phyloP scores from a whole-genome alignment of 2,113 vertebrate genomes.

The Corythornis madagascariensis region DNA sequence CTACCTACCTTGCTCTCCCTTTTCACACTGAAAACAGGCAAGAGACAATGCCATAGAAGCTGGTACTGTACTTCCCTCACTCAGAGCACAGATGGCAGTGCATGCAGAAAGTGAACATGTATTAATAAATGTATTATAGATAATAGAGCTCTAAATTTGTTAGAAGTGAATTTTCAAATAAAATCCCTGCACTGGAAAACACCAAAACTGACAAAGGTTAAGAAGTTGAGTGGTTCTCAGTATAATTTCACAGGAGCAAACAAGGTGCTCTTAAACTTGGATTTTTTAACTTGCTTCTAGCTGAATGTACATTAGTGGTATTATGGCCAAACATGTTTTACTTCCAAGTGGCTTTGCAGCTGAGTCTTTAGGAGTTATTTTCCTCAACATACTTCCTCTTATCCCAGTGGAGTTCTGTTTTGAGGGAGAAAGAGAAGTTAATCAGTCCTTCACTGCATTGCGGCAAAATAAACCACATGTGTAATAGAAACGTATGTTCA shows the following conservation, averaged over 20 bases:
- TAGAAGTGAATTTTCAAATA: neutral
- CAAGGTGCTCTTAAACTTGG: neutral
- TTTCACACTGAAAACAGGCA: neutral
- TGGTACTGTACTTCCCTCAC: neutral
- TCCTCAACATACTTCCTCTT: accelerated
- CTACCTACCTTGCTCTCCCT: too few species aligned
- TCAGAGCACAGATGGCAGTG: neutral
- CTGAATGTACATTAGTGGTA: neutral
- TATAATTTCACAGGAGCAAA: neutral
- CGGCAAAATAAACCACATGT: neutral
- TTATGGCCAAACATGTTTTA: accelerated
- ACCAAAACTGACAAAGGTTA: neutral
- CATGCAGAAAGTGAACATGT: neutral
- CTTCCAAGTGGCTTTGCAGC: neutral
- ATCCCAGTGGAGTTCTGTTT: neutral
- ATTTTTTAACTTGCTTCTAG: neutral
- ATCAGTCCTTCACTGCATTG: neutral
- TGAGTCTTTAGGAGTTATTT: neutral
- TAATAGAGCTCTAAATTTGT: neutral
- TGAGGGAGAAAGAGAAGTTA: neutral
- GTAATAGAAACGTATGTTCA: neutral
- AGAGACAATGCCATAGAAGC: neutral
- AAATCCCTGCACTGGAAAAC: neutral
- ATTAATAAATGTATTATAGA: neutral
- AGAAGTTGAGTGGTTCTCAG: neutral